Base-by-base conservation (phyloP, 2,888 invertebrate species). In the Eledona agricola region DNA sequence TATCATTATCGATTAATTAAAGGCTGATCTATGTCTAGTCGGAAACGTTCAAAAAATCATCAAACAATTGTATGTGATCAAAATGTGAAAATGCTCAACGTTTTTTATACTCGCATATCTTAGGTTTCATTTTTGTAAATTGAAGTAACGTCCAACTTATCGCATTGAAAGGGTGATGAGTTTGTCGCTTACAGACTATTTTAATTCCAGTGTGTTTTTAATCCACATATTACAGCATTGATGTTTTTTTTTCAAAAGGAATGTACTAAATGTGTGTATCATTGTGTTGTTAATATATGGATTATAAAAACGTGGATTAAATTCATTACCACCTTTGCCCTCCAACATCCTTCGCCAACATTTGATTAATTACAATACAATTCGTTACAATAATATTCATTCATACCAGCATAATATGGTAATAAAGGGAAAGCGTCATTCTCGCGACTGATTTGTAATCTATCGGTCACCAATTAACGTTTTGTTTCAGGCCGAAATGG, bases 401-500 rank as follows among this genome's bases (percentile, higher is more conserved):
- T n/a, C n/a, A n/a, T n/a, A n/a, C n/a, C n/a, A n/a, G n/a, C n/a
- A n/a, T n/a, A n/a, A n/a, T n/a, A n/a, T n/a, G n/a, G n/a, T n/a
- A n/a, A n/a, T n/a, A n/a, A n/a, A n/a, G n/a, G n/a, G n/a, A n/a
- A n/a, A n/a, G n/a, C n/a, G n/a, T n/a, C n/a, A n/a, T n/a, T n/a
- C n/a, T n/a, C n/a, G n/a, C n/a, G n/a, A n/a, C n/a, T n/a, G n/a
- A n/a, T n/a, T n/a, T n/a, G n/a, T n/a, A n/a, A n/a, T n/a, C n/a
- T n/a, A n/a, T n/a, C n/a, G n/a, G n/a, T n/a, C n/a, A n/a, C n/a
- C n/a, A n/a, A n/a, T 25, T 25, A 7, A 6, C 7, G 4, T 32
- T 19, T n/a, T 34, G 50, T 73, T 73, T 51, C 80, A 93, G 90
- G 96, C 96, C 72, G 95, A 96, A 80, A 93, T 96, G 88, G 96